A percentile compares a stretch with the other conserved stretches of the same genome.
phyloP scores from a whole-genome alignment of 2,113 vertebrate genomes.

The Nicator chloris region DNA sequence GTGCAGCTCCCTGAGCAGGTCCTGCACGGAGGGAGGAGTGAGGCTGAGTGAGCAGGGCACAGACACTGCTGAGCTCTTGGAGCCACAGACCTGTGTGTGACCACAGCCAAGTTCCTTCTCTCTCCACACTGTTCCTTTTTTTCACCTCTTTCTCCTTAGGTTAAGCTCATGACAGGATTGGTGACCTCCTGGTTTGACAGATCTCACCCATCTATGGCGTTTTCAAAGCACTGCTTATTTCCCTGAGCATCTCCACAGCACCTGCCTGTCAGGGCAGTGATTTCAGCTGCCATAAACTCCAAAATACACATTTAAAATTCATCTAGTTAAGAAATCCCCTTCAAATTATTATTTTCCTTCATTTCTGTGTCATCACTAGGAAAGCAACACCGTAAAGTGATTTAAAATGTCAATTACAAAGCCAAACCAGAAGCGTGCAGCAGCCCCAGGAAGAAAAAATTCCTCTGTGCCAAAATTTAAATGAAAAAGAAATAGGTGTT shows the following conservation, averaged over 20 bases:
- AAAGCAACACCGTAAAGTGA: neutral
- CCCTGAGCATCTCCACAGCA: neutral
- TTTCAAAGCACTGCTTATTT: neutral
- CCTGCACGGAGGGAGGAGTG: neutral
- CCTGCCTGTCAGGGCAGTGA: neutral
- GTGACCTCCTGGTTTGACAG: neutral
- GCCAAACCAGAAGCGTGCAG: neutral
- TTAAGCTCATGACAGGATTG: neutral
- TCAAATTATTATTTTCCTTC: neutral
- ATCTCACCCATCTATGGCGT: neutral
- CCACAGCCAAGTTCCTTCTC: neutral
- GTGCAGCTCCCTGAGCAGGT: neutral
- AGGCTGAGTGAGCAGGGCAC: neutral
- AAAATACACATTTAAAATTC: neutral
- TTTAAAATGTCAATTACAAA: accelerated
- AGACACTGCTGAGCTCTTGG: accelerated
- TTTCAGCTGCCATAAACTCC: neutral
- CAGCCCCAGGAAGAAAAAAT: neutral
- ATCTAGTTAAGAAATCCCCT: neutral
- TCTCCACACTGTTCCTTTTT: neutral
- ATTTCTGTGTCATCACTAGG: neutral
- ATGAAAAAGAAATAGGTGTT: neutral
- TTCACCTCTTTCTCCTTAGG: neutral
- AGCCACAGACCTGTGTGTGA: neutral
- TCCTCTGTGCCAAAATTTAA: neutral